phyloP scores from a whole-genome alignment of 2,888 invertebrate species.

The Troides helena region DNA sequence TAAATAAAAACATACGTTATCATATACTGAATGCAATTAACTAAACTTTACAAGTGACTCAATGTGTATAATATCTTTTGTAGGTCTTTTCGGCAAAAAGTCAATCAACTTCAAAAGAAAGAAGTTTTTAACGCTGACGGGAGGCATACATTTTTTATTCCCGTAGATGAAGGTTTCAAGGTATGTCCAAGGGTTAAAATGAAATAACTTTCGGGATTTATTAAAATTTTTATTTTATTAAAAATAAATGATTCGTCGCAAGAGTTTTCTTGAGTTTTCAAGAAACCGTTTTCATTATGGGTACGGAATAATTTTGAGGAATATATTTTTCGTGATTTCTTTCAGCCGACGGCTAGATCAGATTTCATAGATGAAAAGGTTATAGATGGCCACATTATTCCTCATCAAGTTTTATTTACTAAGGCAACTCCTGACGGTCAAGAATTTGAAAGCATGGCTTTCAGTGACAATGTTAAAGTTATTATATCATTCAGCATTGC shows the following conservation, averaged over 20 bases:
- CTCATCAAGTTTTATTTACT: constrained; percentile 92
- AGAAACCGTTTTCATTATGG: no score
- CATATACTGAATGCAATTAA: no score
- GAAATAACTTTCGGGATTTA: constrained; percentile 6
- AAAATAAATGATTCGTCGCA: background rate
- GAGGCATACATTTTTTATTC: constrained; percentile 93
- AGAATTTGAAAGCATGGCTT: constrained; percentile 89
- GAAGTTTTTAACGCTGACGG: constrained; percentile 88
- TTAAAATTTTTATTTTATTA: constrained; percentile 6
- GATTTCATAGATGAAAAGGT: constrained; percentile 90
- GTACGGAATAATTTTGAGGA: no score
- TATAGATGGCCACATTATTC: constrained; percentile 94
- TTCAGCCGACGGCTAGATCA: constrained; percentile 84
- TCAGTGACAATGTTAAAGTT: constrained; percentile 91
- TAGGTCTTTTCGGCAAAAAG: constrained; percentile 88
- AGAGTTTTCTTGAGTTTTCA: background rate
- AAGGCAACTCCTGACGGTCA: constrained; percentile 87
- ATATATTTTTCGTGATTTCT: constrained; percentile 29
- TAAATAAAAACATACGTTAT: no score
- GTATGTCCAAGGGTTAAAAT: constrained; percentile 63
- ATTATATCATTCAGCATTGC: constrained; percentile 88
- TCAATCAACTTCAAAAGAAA: constrained; percentile 85
- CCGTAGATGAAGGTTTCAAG: constrained; percentile 93
- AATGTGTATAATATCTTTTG: no score
- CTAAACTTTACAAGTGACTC: no score